Base-by-base conservation (phyloP, 1,140 invertebrate species). In the Drosophila sechellia region DNA sequence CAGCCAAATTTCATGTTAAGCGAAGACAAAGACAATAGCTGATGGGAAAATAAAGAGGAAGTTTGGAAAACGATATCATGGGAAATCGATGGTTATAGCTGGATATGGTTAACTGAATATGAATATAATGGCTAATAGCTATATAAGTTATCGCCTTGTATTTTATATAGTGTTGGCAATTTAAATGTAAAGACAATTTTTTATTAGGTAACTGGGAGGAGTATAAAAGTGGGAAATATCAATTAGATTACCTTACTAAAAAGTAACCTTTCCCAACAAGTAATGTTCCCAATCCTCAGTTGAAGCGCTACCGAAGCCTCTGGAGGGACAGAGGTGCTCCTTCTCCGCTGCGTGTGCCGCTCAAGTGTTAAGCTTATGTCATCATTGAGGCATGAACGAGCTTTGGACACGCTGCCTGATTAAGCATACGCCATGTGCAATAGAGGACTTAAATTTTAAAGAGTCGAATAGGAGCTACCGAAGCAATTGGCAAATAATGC, bases 361-460 rank as follows among this genome's bases (percentile, higher is more conserved):
- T 86, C 78, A 69, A 79, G 81, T 86, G 84, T 84, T 89, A 89
- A 89, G 72, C 77, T 68, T 61, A 77, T 86, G 80, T 87, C 81
- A 87, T 87, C 84, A 80, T 54, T 84, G 85, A 89, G 79, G 72
- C 85, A 90, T 89, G 84, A 89, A 78, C 72, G 85, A 84, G 72
- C 72, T 89, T 89, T 53, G 42, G 59, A 78, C 81, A 78, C 70
- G 59, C 76, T 65, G 71, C 53, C 75, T 87, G 79, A 87, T 87
- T 87, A 87, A 63, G 49, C 64, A 85, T 80, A 45, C 58, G 49
- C 59, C 55, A 48, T 20, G 25, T 57, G 8, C 37, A 39, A 11
- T 46, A 35, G 11, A 8, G 17, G 12, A n/a, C 12, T 81, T 68
- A 55, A 81, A 65, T 56, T 81, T 81, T 66, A 77, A 45, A 54